Evolutionary conservation across 2,888 invertebrate genomes (phyloP).

Genomic region (Tenthredo amoena): DNA sequence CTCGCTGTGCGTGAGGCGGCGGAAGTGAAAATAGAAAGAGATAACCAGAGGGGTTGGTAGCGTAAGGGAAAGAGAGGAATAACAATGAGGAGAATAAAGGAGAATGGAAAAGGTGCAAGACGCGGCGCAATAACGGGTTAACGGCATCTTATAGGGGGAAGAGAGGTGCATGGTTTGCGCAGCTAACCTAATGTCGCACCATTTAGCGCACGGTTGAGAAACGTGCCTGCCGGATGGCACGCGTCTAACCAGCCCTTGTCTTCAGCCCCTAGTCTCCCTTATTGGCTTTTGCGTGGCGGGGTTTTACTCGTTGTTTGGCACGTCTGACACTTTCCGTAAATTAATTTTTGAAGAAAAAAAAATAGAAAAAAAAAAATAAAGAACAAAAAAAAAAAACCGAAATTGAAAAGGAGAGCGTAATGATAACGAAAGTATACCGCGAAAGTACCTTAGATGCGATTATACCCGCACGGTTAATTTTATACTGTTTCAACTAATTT

Average conservation of each 20-base stretch:
- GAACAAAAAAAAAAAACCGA: neutral
- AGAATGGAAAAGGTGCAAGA: slow-evolving; percentile 61
- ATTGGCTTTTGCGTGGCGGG: slow-evolving; percentile 21
- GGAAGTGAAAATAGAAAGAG: slow-evolving; percentile 51
- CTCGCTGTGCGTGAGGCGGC: slow-evolving; percentile 22
- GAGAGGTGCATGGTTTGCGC: slow-evolving; percentile 27
- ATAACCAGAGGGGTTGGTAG: slow-evolving; percentile 1
- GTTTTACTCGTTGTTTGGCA: slow-evolving; percentile 21
- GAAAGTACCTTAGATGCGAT: neutral
- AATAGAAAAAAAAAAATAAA: too few species aligned
- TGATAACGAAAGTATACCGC: neutral
- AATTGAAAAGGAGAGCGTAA: neutral
- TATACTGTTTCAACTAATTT: neutral
- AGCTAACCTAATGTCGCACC: slow-evolving; percentile 26
- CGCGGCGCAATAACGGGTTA: slow-evolving; percentile 33
- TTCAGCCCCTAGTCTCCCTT: slow-evolving; percentile 18
- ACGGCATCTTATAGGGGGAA: neutral
- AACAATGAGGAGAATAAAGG: slow-evolving; percentile 26
- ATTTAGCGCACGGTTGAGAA: slow-evolving; percentile 15
- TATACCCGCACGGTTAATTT: neutral
- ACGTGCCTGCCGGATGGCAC: slow-evolving; percentile 32
- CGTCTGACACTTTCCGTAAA: slow-evolving; percentile 41
- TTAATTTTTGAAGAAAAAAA: neutral
- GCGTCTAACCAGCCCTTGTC: slow-evolving; percentile 27
- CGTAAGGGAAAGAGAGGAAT: slow-evolving; percentile 32